These are phyloP conservation scores for Drosophila seguyi DNA, from an alignment of 1,140 invertebrate genomes.

Conservation along the genomic window DNA sequence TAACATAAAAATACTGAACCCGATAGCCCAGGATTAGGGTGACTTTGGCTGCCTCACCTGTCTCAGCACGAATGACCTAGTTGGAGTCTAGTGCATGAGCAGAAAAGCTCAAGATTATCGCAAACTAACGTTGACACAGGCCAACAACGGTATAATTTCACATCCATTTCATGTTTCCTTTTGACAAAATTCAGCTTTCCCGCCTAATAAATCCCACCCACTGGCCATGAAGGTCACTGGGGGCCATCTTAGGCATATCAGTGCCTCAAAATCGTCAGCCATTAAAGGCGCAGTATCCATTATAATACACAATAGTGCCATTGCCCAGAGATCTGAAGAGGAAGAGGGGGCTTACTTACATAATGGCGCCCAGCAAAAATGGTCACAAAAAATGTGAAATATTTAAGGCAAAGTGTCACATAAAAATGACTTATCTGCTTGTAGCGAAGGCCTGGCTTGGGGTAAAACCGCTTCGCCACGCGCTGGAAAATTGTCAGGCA, in stretches of 20 bases:
- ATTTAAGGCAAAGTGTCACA: slow-evolving; percentile 84
- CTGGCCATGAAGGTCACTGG: slow-evolving; percentile 58
- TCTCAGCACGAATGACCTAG: slow-evolving; percentile 28
- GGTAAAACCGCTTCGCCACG: slow-evolving; percentile 65
- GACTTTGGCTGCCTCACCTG: slow-evolving; percentile 26
- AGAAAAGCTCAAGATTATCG: slow-evolving; percentile 43
- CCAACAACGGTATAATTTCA: slow-evolving; percentile 36
- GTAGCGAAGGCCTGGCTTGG: slow-evolving; percentile 70
- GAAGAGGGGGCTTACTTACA: slow-evolving; percentile 49
- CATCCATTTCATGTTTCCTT: slow-evolving; percentile 30
- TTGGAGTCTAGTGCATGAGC: slow-evolving; percentile 10
- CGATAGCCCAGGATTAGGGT: slow-evolving; percentile 23
- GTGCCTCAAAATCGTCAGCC: slow-evolving; percentile 66
- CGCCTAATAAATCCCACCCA: background rate
- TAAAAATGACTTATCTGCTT: slow-evolving; percentile 84
- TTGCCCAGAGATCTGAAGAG: slow-evolving; percentile 52
- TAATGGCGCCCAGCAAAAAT: slow-evolving; percentile 62
- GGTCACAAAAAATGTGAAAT: slow-evolving; percentile 79
- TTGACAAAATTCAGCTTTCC: slow-evolving; percentile 28
- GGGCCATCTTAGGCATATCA: slow-evolving; percentile 53
- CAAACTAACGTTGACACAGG: slow-evolving; percentile 41
- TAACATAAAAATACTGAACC: slow-evolving; percentile 10
- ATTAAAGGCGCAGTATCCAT: slow-evolving; percentile 72
- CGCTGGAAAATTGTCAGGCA: slow-evolving; percentile 75
- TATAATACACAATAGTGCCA: slow-evolving; percentile 78